A percentile compares a stretch with the other conserved stretches of the same genome.
These are phyloP conservation scores for Myotis yumanensis DNA, from an alignment of 2,113 vertebrate species.

Conservation along the genomic window DNA sequence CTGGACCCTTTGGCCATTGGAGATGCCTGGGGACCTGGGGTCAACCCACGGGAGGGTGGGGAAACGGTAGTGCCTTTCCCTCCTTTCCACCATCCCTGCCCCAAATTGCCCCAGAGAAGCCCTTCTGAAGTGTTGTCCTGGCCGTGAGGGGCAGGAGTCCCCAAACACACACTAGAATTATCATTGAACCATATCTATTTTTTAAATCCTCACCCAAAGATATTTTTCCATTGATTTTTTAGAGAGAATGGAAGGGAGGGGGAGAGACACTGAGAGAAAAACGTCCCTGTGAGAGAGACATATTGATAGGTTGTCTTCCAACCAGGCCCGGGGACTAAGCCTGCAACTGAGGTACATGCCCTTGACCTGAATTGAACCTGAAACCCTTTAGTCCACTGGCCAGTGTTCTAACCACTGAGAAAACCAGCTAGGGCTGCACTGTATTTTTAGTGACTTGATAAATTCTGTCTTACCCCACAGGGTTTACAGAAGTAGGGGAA, in stretches of 20 bases:
- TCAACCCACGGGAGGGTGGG: not conserved
- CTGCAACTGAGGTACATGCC: too few relatives aligned
- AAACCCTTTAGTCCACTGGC: too few relatives aligned
- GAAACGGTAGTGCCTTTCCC: not conserved
- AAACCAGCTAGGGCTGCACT: not conserved
- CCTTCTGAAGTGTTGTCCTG: not conserved
- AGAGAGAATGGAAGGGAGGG: too few relatives aligned
- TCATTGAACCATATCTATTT: not conserved
- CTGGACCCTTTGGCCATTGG: not conserved
- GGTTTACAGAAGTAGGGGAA: slow-evolving; percentile 6
- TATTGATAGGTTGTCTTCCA: too few relatives aligned
- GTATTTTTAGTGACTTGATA: not conserved
- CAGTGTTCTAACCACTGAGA: too few relatives aligned
- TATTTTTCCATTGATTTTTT: too few relatives aligned
- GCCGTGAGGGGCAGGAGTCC: too few relatives aligned
- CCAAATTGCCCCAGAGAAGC: not conserved
- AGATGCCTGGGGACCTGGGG: not conserved
- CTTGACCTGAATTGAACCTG: too few relatives aligned
- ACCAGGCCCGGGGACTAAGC: too few relatives aligned
- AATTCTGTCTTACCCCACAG: slow-evolving; percentile 29
- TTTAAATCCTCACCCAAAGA: too few relatives aligned
- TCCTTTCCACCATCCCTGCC: not conserved
- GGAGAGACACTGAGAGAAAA: too few relatives aligned
- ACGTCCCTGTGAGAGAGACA: too few relatives aligned
- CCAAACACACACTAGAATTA: not conserved